Conservation (phyloP, 2,888 invertebrate species). For the Apamea crenata region DNA sequence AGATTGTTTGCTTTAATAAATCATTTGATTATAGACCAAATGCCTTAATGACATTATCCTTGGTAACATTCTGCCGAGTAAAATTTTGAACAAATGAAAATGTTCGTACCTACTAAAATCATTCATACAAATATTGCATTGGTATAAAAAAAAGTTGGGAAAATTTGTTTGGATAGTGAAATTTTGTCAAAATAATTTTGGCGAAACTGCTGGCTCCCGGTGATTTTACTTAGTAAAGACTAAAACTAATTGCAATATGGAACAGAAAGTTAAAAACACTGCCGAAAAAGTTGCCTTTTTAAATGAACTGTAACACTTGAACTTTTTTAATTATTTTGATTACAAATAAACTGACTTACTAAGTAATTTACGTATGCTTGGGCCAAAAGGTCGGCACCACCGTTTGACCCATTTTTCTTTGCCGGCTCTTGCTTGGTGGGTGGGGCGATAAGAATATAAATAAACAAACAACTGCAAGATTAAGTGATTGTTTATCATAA, state of each 20-base stretch:
- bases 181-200: too few relatives aligned
- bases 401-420: constrained; percentile 23
- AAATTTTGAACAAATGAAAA: too few relatives aligned
- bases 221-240: background rate
- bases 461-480: constrained; percentile 11
- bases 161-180: too few relatives aligned
- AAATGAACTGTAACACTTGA: background rate
- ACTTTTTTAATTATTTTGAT: background rate
- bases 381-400: constrained; percentile 1
- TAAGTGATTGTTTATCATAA: background rate
- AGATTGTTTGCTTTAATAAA: too few relatives aligned
- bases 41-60: too few relatives aligned
- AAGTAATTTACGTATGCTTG: background rate
- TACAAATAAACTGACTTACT: background rate
- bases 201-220: too few relatives aligned
- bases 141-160: too few relatives aligned
- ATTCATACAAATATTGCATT: too few relatives aligned
- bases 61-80: too few relatives aligned
- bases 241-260: too few relatives aligned
- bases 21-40: too few relatives aligned
- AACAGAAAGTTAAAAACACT: background rate
- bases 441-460: constrained; percentile 30
- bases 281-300: background rate
- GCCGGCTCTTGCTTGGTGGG: background rate
- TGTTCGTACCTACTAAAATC: too few relatives aligned